Evolutionary conservation across 1,140 invertebrate genomes (phyloP).

Genomic region (Holotrichia oblita): DNA sequence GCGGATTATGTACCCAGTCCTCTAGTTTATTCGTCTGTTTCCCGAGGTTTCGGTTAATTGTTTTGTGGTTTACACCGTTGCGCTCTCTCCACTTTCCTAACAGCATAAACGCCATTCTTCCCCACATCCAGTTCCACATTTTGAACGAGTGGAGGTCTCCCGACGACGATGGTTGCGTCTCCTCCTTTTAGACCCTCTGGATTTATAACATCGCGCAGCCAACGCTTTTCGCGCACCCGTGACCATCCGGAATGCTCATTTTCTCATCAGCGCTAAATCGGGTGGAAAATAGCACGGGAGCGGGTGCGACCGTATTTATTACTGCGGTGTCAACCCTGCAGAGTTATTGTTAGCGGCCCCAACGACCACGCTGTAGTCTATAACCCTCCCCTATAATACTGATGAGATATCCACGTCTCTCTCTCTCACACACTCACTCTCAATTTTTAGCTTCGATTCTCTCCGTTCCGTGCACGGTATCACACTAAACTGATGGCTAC

Average conservation of each 20-base stretch:
- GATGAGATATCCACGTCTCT: background rate
- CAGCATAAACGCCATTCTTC: background rate
- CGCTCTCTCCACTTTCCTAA: no score
- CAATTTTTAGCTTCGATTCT: no score
- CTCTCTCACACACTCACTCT: no score
- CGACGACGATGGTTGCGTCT: no score
- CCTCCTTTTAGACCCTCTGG: no score
- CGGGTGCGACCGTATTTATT: conserved; percentile 59
- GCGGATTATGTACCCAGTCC: background rate
- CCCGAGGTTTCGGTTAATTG: background rate
- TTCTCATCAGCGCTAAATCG: conserved; percentile 62
- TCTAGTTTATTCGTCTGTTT: conserved; percentile 20
- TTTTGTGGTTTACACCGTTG: conserved; percentile 32
- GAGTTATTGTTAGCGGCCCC: conserved; percentile 61
- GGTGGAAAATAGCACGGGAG: conserved; percentile 59
- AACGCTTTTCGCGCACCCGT: conserved; percentile 56
- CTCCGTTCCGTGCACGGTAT: background rate
- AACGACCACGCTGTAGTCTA: conserved; percentile 31
- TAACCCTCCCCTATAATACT: conserved; percentile 35
- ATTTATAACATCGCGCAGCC: conserved; percentile 54
- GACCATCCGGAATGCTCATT: conserved; percentile 61
- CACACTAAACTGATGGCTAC: background rate
- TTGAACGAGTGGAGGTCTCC: background rate
- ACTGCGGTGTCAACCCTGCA: conserved; percentile 57
- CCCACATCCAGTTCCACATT: background rate